Evolutionary conservation across 2,888 invertebrate genomes (phyloP), one percentile per base, ranked within the genome.

Genomic region (Octonoba sinensis): DNA sequence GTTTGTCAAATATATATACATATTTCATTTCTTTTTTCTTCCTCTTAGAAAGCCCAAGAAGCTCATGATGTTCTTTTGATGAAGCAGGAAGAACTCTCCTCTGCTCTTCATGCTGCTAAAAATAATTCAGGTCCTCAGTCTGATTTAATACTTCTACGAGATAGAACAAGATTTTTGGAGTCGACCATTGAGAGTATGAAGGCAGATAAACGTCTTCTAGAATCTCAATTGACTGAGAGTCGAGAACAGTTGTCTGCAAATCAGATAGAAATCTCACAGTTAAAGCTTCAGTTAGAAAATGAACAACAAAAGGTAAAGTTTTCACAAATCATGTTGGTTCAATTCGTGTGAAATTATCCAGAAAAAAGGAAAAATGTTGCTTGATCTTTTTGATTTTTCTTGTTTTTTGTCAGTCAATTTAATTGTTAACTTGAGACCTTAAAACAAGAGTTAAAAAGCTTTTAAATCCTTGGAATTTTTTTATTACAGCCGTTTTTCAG

Each of bases 41-140:
- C 6, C 3, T 64, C 85, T 3, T 84, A 91, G 92, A 91, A 92
- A 84, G 93, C 93, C 0, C 94, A 95, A 88, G 94, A 94, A 85
- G 95, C 95, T 87, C 91, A 94, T 15, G 93, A 95, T 85, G 90
- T 91, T 20, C 89, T 95, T 70, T 87, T 94, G 60, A 89, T 91
- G 64, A 95, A 95, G 87, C 93, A 95, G 87, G 94, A 94, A 86
- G 95, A 96, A 86, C 88, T 95, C 11, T 92, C 92, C 84, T 91
- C 92, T 0, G 94, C 95, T 84, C 87, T 95, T 20, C 92, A 92
- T 54, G 92, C 92, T 85, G 87, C 92, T 12, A 91, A 93, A 78
- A 89, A 91, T 16, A 90, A 91, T 8, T 67, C 65, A 15, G 72
- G 92, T 20, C 91, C 87, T 90, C 91, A 87, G 89, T 70, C 91